Percentiles rank a stretch among this genome's conserved stretches.
phyloP scores from a whole-genome alignment of 2,113 vertebrate genomes.

The Heterotis niloticus region DNA sequence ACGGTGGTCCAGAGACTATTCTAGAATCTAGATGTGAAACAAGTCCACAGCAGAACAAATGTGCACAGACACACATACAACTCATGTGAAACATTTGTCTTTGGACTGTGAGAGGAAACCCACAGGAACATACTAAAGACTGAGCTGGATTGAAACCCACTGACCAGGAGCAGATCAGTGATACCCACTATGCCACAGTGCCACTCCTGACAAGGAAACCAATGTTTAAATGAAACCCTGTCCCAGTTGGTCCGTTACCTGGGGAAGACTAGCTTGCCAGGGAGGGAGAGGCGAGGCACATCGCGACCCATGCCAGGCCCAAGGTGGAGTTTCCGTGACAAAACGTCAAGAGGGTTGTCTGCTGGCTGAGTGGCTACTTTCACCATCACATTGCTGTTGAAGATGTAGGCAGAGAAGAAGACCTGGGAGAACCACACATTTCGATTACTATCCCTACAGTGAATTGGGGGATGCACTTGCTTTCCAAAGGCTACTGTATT shows the following conservation, averaged over 20 bases:
- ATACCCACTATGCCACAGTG: too few relatives aligned
- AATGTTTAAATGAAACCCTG: background rate
- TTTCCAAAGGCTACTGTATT: background rate
- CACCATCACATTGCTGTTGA: conserved; percentile 99
- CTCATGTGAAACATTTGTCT: too few relatives aligned
- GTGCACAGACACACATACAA: too few relatives aligned
- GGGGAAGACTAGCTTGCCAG: conserved; percentile 95
- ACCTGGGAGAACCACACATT: conserved; percentile 63
- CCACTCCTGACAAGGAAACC: too few relatives aligned
- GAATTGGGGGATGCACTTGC: background rate
- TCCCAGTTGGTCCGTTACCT: conserved; percentile 65
- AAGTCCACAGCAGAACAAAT: too few relatives aligned
- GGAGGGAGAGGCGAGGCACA: conserved; percentile 90
- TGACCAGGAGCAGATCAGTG: too few relatives aligned
- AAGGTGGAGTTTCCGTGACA: conserved; percentile 94
- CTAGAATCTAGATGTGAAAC: too few relatives aligned
- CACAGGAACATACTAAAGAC: too few relatives aligned
- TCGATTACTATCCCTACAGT: background rate
- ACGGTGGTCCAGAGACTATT: too few relatives aligned
- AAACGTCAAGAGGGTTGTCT: conserved; percentile 93
- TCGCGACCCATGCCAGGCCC: conserved; percentile 91
- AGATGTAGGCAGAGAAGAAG: conserved; percentile 99
- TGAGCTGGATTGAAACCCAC: too few relatives aligned
- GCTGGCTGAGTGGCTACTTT: conserved; percentile 98
- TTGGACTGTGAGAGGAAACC: too few relatives aligned